Evolutionary conservation across 2,888 invertebrate species (phyloP).

Genomic region (Microchrysa polita): DNA sequence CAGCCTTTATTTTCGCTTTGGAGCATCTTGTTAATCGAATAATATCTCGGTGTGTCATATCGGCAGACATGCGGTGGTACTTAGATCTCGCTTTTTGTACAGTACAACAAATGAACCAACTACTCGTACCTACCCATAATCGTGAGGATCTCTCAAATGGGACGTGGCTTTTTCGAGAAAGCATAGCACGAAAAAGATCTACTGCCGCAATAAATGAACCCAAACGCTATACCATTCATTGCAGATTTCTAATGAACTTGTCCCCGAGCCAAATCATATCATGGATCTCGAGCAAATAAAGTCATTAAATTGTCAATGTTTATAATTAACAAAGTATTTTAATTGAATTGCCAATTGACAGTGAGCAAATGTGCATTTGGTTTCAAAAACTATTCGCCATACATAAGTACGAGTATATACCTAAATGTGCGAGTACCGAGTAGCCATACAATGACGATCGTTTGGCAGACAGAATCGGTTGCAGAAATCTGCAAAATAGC

Average conservation of each 20-base stretch:
- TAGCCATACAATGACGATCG: background rate
- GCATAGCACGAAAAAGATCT: slow-evolving; percentile 11
- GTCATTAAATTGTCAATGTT: slow-evolving; percentile 54
- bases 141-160: background rate
- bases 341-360: slow-evolving; percentile 52
- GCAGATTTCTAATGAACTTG: slow-evolving; percentile 43
- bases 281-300: slow-evolving; percentile 50
- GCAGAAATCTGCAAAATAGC: slow-evolving; percentile 28
- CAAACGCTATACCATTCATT: background rate
- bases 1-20: too few species aligned
- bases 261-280: slow-evolving; percentile 32
- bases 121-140: background rate
- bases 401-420: too few species aligned
- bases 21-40: too few species aligned
- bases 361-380: slow-evolving; percentile 20
- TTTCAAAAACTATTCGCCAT: too few species aligned
- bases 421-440: background rate
- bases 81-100: too few species aligned
- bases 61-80: too few species aligned
- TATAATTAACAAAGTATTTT: slow-evolving; percentile 54
- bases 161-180: background rate
- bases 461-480: slow-evolving; percentile 26
- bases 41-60: too few species aligned
- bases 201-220: too few species aligned
- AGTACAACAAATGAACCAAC: too few species aligned